Base-by-base conservation (phyloP, 2,797 vertebrate species). In the Gobio occitaniae region DNA sequence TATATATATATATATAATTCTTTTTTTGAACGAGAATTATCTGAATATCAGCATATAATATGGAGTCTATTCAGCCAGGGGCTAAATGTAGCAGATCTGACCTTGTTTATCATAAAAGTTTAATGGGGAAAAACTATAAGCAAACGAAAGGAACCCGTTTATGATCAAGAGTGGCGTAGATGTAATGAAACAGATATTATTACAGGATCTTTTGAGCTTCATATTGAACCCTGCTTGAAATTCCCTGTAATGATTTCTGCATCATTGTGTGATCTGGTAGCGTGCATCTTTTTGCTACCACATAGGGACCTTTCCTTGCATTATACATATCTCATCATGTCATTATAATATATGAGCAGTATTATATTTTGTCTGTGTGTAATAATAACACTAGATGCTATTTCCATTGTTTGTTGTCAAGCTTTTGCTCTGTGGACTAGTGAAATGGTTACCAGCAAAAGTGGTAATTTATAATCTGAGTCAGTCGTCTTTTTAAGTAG, bases 71-170 rank as follows among this genome's bases (percentile, higher is more conserved):
- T 74, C 44, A 71, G 32, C 56, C 83, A 79, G 50, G 76, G 66
- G 80, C 81, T 80, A 84, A 85, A 90, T 90, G 89, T 90, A 90
- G 89, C 89, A 90, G 72, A 85, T 74, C 72, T 44, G 2, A 61
- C 71, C 36, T 82, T 81, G 61, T 80, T 78, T 17, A 21, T 52
- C n/a, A 12, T 15, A 79, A 69, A 71, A 17, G 13, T 54, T 79
- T 17, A 69, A 61, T 19, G 48, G 61, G 61, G 52, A 32, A 54
- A 56, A 63, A 54, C 83, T 54, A 66, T 11, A 71, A 48, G 48
- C n/a, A 77, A 71, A 71, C 36, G 61, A 84, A 83, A 82, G 76
- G 83, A 77, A 66, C 80, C 61, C n/a, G 8, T 38, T 76, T 36
- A 56, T 50, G 41, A 56, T 50, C 54, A 78, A 83, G 21, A 85